Base-by-base conservation (phyloP, 2,888 invertebrate species). In the Drosophila incognita region DNA sequence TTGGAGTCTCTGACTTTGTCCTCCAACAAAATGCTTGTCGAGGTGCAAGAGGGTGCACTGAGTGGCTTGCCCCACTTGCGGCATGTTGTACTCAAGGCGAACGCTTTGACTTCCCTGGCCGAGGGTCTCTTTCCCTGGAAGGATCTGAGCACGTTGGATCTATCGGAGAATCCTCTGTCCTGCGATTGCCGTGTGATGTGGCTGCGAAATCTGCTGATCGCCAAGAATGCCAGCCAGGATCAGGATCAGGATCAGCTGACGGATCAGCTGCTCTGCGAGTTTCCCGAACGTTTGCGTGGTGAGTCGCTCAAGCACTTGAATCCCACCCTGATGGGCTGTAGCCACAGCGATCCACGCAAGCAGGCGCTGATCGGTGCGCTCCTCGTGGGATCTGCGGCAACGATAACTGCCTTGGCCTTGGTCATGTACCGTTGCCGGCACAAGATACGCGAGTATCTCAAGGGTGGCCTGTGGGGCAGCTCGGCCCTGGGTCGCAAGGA, bases 111-210 rank as follows among this genome's bases (percentile, higher is more conserved):
- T 56, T 95, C 95, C 2, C 94, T 98, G 71, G 95, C 96, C 18
- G 97, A 97, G 92, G 95, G 96, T 0, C 94, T 97, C 60, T 96
- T 97, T 53, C 95, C 96, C 38, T 97, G 97, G 94, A 96, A 95
- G 85, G 97, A 97, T 90, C 93, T 98, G 36, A 94, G 95, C 38
- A 95, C 95, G 24, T 92, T 98, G 48, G 97, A 97, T 90, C 93
- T 98, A 59, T 96, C 96, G 2, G 97, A 97, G 89, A 97, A 97
- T 90, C 97, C 97, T 0, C 93, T 98, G 60, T 94, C 95, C 80
- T 98, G 98, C 92, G 96, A 96, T 90, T 98, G 98, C 89, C 95
- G 96, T 66, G 93, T 97, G 21, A 93, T 97, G 77, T 98, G 97
- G 97, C 94, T 98, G 59, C 95, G 96, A 70, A 96, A 96, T 82